Percentiles rank a stretch among this genome's conserved stretches.
phyloP scores from a whole-genome alignment of 2,797 vertebrate species.

The Potorous gilbertii region DNA sequence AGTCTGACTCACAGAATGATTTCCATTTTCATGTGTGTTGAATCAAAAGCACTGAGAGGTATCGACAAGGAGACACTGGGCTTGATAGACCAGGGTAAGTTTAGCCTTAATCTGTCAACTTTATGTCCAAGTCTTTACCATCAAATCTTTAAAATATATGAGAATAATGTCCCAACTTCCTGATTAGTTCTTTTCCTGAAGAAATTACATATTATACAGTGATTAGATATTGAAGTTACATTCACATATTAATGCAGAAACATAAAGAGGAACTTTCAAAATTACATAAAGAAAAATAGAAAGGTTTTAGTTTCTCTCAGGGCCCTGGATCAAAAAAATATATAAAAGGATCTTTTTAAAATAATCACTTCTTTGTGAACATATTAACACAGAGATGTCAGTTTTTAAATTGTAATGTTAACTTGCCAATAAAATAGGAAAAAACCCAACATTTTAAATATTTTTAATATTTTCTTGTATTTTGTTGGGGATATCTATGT shows the following conservation, averaged over 20 bases:
- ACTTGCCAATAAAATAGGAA: slow-evolving; percentile 85
- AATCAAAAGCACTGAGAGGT: slow-evolving; percentile 63
- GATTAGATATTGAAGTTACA: slow-evolving; percentile 68
- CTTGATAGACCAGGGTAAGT: slow-evolving; percentile 53
- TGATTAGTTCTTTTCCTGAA: slow-evolving; percentile 69
- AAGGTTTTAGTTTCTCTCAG: slow-evolving; percentile 76
- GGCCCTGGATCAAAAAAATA: slow-evolving; percentile 83
- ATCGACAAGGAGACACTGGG: slow-evolving; percentile 46
- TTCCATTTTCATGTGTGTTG: slow-evolving; percentile 34
- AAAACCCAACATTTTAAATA: slow-evolving; percentile 86
- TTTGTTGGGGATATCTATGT: slow-evolving; percentile 67
- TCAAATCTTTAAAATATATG: slow-evolving; percentile 67
- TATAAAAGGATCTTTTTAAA: slow-evolving; percentile 84
- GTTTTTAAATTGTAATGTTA: slow-evolving; percentile 82
- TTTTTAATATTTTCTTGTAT: slow-evolving; percentile 84
- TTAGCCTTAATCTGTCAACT: slow-evolving; percentile 58
- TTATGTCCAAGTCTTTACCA: slow-evolving; percentile 64
- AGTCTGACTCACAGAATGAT: slow-evolving; percentile 35
- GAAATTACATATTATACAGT: slow-evolving; percentile 74
- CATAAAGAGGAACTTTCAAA: slow-evolving; percentile 67
- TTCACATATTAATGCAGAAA: slow-evolving; percentile 14
- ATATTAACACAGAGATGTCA: slow-evolving; percentile 82
- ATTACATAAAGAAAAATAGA: slow-evolving; percentile 74
- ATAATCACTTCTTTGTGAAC: slow-evolving; percentile 82
- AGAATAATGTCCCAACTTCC: slow-evolving; percentile 70